A percentile compares a stretch with the other conserved stretches of the same genome.
Evolutionary conservation across 2,797 vertebrate species (phyloP).

Genomic region (Tauraco hartlaubi): DNA sequence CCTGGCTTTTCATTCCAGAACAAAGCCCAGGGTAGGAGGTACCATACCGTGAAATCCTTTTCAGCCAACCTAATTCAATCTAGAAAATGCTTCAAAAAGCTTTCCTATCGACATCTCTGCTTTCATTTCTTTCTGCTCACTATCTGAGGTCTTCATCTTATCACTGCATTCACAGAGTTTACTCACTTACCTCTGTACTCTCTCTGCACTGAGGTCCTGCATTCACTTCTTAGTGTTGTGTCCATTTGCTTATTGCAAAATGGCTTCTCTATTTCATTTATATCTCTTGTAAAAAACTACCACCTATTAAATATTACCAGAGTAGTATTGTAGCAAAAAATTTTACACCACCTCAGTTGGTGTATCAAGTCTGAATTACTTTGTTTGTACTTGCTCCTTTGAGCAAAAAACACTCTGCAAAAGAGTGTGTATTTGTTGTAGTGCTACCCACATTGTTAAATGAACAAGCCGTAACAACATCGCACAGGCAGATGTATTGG

Average conservation of each 20-base stretch:
- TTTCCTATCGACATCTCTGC: not conserved
- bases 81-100: not conserved
- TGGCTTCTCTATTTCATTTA: not conserved
- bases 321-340: not conserved
- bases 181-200: not conserved
- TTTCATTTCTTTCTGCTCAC: not conserved
- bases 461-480: not conserved
- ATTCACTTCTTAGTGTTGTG: not conserved
- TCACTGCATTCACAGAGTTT: not conserved
- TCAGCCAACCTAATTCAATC: not conserved
- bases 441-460: not conserved
- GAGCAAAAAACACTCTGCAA: not conserved
- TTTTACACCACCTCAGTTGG: not conserved
- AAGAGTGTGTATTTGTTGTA: not conserved
- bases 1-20: not conserved
- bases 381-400: not conserved
- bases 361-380: not conserved
- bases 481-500: not conserved
- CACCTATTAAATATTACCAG: not conserved
- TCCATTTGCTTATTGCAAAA: not conserved
- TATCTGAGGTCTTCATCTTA: not conserved
- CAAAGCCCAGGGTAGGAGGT: not conserved
- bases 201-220: not conserved
- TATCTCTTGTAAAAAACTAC: not conserved
- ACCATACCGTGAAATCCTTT: not conserved